Conservation (phyloP, 2,888 invertebrate species). For the Ochropleura plecta region DNA sequence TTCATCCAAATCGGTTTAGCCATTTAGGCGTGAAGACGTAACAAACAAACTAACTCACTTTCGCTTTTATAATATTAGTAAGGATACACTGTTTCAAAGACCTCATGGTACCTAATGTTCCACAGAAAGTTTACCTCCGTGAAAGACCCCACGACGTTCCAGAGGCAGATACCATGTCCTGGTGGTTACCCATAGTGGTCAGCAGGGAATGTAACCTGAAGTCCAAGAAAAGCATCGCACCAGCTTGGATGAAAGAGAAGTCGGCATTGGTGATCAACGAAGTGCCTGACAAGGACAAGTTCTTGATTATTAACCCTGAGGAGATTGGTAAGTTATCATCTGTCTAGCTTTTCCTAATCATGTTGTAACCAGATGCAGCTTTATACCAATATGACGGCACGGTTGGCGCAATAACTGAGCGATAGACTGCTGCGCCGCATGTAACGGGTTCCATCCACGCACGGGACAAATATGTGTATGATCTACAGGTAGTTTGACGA, state of each 20-base stretch:
- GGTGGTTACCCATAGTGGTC: conserved; percentile 94
- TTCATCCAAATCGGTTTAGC: too few relatives aligned
- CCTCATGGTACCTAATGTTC: background rate
- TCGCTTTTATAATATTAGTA: too few relatives aligned
- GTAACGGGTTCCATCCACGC: too few relatives aligned
- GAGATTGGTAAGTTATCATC: conserved; percentile 92
- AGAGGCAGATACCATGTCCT: conserved; percentile 92
- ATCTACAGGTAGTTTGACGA: too few relatives aligned
- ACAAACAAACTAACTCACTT: too few relatives aligned
- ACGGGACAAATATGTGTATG: too few relatives aligned
- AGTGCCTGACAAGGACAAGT: conserved; percentile 91
- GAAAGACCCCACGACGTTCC: conserved; percentile 94
- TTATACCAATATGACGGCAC: background rate
- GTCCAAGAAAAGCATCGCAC: conserved; percentile 90
- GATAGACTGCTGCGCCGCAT: too few relatives aligned
- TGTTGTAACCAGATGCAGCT: background rate
- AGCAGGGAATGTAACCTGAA: conserved; percentile 91
- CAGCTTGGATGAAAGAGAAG: conserved; percentile 92
- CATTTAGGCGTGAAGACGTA: too few relatives aligned
- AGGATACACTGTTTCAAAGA: background rate
- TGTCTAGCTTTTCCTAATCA: background rate
- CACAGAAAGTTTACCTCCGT: conserved; percentile 92
- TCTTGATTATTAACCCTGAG: conserved; percentile 95
- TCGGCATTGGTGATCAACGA: conserved; percentile 88
- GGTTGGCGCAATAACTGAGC: too few relatives aligned